phyloP scores from a whole-genome alignment of 2,113 vertebrate genomes.

The Nycticorax nycticorax region DNA sequence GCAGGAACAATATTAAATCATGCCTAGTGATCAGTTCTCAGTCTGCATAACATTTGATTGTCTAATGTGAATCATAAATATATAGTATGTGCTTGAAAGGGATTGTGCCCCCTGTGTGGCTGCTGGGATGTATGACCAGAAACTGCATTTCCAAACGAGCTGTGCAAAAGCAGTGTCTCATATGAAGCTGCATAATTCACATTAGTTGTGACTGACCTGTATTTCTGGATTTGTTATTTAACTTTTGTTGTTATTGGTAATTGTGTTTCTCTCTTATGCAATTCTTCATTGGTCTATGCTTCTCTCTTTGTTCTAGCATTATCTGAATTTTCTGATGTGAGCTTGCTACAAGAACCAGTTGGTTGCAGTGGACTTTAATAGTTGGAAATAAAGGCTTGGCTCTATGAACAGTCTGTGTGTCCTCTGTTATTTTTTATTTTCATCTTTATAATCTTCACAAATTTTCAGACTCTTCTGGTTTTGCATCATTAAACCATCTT shows the following conservation, averaged over 20 bases:
- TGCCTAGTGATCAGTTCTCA: not conserved
- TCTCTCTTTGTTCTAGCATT: not conserved
- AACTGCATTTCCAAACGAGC: not conserved
- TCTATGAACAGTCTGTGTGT: not conserved
- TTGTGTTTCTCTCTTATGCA: not conserved
- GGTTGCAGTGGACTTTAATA: not conserved
- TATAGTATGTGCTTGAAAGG: not conserved
- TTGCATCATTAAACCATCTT: not conserved
- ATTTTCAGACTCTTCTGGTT: not conserved
- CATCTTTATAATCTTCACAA: not conserved
- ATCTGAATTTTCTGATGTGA: not conserved
- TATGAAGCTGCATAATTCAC: not conserved
- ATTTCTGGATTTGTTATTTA: not conserved
- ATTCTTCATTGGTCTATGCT: not conserved
- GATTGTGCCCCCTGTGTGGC: not conserved
- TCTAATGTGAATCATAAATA: not conserved
- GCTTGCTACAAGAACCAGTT: not conserved
- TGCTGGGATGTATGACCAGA: not conserved
- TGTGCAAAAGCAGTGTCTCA: not conserved
- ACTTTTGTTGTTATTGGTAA: not conserved
- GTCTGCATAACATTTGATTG: not conserved
- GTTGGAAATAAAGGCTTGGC: not conserved
- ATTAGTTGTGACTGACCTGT: not conserved
- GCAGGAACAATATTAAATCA: not conserved
- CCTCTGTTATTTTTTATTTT: not conserved